Evolutionary conservation across 2,888 invertebrate species (phyloP).

Genomic region (Rhogogaster chlorosoma): DNA sequence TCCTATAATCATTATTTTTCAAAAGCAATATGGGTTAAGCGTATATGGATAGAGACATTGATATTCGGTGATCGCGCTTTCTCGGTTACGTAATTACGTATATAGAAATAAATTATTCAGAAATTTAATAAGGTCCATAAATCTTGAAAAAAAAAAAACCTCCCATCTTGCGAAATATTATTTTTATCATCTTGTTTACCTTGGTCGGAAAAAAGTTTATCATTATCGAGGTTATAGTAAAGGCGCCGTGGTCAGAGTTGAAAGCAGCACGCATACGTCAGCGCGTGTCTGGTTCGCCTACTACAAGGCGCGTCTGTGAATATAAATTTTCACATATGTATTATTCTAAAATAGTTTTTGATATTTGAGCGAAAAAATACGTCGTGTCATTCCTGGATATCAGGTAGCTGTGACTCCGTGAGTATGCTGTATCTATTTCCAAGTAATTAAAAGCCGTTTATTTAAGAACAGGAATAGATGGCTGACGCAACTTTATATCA

Average conservation of each 20-base stretch:
- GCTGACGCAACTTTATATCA: neutral
- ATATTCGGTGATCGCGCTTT: neutral
- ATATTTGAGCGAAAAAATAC: neutral
- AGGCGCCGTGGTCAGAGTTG: conserved; percentile 23
- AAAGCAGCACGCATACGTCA: conserved; percentile 36
- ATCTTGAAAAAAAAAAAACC: neutral
- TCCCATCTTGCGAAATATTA: neutral
- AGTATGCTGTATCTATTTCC: neutral
- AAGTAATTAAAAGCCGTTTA: neutral
- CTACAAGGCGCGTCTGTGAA: neutral
- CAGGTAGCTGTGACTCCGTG: neutral
- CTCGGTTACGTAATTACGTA: neutral
- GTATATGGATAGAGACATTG: neutral
- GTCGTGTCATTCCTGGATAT: neutral
- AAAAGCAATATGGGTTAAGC: neutral
- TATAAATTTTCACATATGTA: neutral
- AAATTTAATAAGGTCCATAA: conserved; percentile 3
- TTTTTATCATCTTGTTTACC: conserved; percentile 29
- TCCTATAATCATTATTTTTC: neutral
- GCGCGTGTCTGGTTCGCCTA: conserved; percentile 14
- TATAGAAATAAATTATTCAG: conserved; percentile 1
- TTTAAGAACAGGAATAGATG: neutral
- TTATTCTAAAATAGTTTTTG: neutral
- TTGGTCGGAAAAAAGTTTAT: conserved; percentile 27
- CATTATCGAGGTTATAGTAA: neutral